Evolutionary conservation across 2,888 invertebrate species (phyloP).

Genomic region (Ganaspis brasiliensis): DNA sequence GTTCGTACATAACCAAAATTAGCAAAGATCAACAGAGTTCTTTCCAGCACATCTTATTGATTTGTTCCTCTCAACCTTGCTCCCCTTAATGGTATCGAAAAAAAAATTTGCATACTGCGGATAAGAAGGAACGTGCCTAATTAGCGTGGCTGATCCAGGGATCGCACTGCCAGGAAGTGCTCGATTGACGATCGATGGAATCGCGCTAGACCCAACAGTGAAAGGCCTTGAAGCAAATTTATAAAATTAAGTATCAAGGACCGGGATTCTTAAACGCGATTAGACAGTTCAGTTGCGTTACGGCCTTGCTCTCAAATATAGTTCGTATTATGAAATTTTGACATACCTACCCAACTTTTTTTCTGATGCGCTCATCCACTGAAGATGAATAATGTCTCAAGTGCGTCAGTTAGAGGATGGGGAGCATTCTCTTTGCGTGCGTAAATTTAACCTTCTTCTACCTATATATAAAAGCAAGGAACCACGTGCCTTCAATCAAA

Average conservation of each 20-base stretch:
- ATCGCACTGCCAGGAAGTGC: conserved; percentile 19
- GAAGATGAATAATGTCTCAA: conserved; percentile 61
- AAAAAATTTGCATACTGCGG: neutral
- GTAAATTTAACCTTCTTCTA: conserved; percentile 59
- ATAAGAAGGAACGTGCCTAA: conserved; percentile 28
- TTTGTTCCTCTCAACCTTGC: conserved; percentile 6
- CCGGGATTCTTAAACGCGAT: conserved; percentile 47
- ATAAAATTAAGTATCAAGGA: conserved; percentile 60
- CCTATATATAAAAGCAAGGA: conserved; percentile 62
- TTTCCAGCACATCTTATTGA: neutral
- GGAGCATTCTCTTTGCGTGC: conserved; percentile 60
- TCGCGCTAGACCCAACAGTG: neutral
- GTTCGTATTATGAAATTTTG: conserved; percentile 61
- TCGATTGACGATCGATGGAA: conserved; percentile 24
- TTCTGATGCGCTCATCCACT: conserved; percentile 48
- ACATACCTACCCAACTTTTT: neutral
- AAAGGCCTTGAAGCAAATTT: conserved; percentile 51
- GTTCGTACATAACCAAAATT: conserved; percentile 1
- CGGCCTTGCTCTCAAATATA: conserved; percentile 73
- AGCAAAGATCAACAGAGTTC: conserved; percentile 7
- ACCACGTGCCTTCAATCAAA: conserved; percentile 67
- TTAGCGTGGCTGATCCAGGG: conserved; percentile 22
- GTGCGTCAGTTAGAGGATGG: conserved; percentile 48
- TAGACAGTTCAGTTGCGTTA: conserved; percentile 42
- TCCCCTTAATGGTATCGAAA: conserved; percentile 5